These are phyloP conservation scores for Enteromius viviparus DNA, from an alignment of 2,797 vertebrate genomes.

Conservation along the genomic window DNA sequence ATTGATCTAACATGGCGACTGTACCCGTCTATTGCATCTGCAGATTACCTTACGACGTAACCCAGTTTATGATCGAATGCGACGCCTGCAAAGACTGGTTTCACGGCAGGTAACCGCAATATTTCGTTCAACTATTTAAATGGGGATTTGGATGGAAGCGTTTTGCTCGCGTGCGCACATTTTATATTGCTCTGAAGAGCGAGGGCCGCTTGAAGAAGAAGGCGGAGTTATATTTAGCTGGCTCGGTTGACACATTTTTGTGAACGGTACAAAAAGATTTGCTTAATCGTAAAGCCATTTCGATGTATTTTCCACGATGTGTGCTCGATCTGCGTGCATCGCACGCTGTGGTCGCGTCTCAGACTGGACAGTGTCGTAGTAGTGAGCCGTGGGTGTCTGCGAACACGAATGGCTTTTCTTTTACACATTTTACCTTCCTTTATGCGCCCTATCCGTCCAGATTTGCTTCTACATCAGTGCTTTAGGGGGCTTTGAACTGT, in stretches of 20 bases:
- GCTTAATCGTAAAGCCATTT: constrained; percentile 39
- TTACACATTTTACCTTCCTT: constrained; percentile 15
- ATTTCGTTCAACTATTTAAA: constrained; percentile 53
- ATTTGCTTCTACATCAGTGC: neutral
- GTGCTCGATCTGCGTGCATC: constrained; percentile 48
- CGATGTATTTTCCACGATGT: constrained; percentile 13
- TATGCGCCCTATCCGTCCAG: neutral
- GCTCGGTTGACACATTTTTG: constrained; percentile 74
- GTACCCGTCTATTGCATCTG: constrained; percentile 98
- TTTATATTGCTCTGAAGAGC: constrained; percentile 65
- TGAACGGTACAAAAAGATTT: constrained; percentile 66
- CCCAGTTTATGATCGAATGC: constrained; percentile 99
- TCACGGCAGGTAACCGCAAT: constrained; percentile 90
- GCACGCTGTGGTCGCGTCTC: constrained; percentile 38
- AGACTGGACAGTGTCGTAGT: constrained; percentile 50
- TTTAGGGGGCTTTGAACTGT: neutral
- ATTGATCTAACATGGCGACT: constrained; percentile 96
- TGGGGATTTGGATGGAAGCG: constrained; percentile 63
- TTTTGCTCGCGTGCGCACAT: constrained; percentile 75
- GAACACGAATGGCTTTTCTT: constrained; percentile 31
- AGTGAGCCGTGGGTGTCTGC: constrained; percentile 51
- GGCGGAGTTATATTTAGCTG: constrained; percentile 80
- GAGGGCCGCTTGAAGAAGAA: constrained; percentile 83
- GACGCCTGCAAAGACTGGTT: constrained; percentile 98
- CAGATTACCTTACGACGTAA: constrained; percentile 98